A percentile compares a stretch with the other conserved stretches of the same genome.
Evolutionary conservation across 2,888 invertebrate genomes (phyloP).

Genomic region (Machimus rusticus): DNA sequence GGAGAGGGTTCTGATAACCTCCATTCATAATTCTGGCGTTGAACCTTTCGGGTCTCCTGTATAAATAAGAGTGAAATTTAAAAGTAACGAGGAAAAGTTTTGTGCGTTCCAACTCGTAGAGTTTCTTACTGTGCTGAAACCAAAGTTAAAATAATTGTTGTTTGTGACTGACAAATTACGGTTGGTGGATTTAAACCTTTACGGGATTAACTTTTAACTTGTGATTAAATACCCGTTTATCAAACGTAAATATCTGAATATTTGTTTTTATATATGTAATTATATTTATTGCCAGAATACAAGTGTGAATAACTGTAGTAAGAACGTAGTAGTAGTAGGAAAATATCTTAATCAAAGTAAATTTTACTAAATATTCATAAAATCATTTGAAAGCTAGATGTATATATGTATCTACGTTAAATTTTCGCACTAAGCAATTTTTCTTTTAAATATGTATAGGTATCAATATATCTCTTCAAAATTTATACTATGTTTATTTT

Average conservation of each 20-base stretch:
- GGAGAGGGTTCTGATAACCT: neutral
- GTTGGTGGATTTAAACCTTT: neutral
- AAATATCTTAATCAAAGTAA: no score
- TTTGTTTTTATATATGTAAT: no score
- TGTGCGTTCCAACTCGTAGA: neutral
- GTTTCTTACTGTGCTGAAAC: neutral
- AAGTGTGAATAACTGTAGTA: neutral
- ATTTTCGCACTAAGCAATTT: no score
- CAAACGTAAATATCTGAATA: neutral
- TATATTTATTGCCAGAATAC: neutral
- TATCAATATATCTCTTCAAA: no score
- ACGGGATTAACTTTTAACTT: neutral
- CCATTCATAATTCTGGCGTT: slow-evolving; percentile 26
- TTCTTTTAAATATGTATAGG: no score
- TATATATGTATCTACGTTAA: no score
- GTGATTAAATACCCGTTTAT: neutral
- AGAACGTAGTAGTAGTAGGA: no score
- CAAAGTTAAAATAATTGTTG: neutral
- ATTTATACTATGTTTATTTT: no score
- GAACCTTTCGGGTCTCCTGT: slow-evolving; percentile 1
- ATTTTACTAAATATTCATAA: no score
- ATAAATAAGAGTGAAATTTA: neutral
- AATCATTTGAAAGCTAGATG: no score
- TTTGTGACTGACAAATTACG: neutral
- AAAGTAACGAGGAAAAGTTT: neutral